A percentile compares a stretch with the other conserved stretches of the same genome.
Conservation (phyloP, 2,888 invertebrate species). For the Pristionchus arcanus region DNA sequence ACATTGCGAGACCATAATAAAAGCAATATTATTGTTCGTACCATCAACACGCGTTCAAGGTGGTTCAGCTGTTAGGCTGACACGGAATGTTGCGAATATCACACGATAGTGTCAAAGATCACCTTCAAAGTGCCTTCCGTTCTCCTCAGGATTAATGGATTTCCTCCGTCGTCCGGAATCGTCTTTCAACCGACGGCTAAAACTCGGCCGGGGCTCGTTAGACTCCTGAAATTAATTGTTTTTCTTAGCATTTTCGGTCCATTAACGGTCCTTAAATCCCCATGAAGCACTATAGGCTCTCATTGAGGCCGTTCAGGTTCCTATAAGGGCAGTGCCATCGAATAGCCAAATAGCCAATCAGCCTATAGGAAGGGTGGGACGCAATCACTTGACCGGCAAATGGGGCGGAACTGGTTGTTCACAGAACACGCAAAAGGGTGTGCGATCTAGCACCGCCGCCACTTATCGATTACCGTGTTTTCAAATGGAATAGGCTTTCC, state of each 20-base stretch:
- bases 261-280: no score
- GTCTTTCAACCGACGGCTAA: constrained; percentile 59
- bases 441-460: not conserved
- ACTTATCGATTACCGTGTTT: not conserved
- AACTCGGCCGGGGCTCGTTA: constrained; percentile 44
- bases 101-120: not conserved
- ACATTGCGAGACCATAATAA: not conserved
- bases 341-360: constrained; percentile 18
- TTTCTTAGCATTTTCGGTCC: not conserved
- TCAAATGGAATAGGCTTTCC: not conserved
- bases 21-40: not conserved
- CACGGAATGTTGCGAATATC: not conserved
- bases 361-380: not conserved
- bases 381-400: not conserved
- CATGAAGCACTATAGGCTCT: not conserved
- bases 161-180: constrained; percentile 51
- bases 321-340: not conserved
- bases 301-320: constrained; percentile 13
- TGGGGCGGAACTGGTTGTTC: constrained; percentile 17
- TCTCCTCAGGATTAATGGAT: constrained; percentile 71
- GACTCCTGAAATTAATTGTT: constrained; percentile 22
- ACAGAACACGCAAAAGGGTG: not conserved
- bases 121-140: constrained; percentile 75
- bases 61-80: not conserved
- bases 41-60: constrained; percentile 19